Evolutionary conservation across 2,113 vertebrate species (phyloP).

Genomic region (Galbula dea): DNA sequence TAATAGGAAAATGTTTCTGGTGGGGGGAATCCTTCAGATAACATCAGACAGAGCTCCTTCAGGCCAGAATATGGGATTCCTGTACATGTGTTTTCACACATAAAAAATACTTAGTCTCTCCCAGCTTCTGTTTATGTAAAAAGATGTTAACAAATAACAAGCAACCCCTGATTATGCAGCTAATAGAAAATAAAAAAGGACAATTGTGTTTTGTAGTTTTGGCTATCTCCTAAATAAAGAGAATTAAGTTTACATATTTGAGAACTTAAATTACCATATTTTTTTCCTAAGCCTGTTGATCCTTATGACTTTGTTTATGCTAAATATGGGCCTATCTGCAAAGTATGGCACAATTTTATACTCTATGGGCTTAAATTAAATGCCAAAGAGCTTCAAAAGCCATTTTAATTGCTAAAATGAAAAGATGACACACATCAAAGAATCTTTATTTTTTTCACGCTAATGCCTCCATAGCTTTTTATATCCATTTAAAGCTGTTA

Average conservation of each 20-base stretch:
- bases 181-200: not conserved
- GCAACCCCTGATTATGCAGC: not conserved
- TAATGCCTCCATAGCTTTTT: conserved; percentile 48
- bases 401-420: conserved; percentile 72
- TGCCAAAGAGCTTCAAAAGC: conserved; percentile 70
- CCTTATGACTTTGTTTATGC: conserved; percentile 59
- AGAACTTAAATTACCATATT: conserved; percentile 52
- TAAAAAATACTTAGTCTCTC: not conserved
- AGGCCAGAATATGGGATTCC: not conserved
- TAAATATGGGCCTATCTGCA: conserved; percentile 64
- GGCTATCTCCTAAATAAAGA: conserved; percentile 34
- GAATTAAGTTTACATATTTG: conserved; percentile 31
- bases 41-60: not conserved
- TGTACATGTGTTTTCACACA: not conserved
- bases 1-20: not conserved
- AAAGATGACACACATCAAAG: conserved; percentile 70
- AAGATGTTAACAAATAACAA: not conserved
- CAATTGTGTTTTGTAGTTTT: not conserved
- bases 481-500: conserved; percentile 54
- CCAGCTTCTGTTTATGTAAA: not conserved
- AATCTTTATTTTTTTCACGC: conserved; percentile 51
- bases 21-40: not conserved
- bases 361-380: conserved; percentile 64
- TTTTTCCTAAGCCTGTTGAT: conserved; percentile 63
- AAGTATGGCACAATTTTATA: conserved; percentile 63